phyloP scores from a whole-genome alignment of 2,797 vertebrate genomes.

The Amniataba percoides region DNA sequence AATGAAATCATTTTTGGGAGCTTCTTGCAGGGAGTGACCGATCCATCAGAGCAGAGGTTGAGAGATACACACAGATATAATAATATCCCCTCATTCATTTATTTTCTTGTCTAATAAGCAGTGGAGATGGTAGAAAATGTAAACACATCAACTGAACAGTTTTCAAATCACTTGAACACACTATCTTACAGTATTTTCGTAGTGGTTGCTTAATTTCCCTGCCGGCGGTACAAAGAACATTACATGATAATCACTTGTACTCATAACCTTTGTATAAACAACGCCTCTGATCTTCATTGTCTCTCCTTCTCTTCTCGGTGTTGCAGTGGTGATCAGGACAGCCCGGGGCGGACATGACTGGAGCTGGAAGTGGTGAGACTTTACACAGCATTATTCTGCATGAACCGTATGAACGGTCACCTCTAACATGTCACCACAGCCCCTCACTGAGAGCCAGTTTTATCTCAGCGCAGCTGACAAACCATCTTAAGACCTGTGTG shows the following conservation, averaged over 20 bases:
- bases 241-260: not conserved
- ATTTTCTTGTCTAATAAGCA: not conserved
- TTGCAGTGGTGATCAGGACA: conserved; percentile 64
- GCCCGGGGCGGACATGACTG: conserved; percentile 75
- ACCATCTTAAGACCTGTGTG: not conserved
- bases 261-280: not conserved
- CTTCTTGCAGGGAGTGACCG: not conserved
- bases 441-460: not conserved
- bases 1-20: not conserved
- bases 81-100: not conserved
- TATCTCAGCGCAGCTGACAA: not conserved
- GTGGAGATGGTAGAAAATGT: not conserved
- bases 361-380: conserved; percentile 79
- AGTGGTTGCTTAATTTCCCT: not conserved
- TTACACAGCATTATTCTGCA: not conserved
- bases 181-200: not conserved
- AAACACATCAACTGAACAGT: not conserved
- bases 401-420: not conserved
- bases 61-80: conserved; percentile 3
- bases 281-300: not conserved
- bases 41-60: not conserved
- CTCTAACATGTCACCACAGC: accelerated
- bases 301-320: not conserved
- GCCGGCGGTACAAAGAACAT: too few species aligned
- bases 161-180: not conserved